These are phyloP conservation scores for Panopea generosa DNA, from an alignment of 2,888 invertebrate species.

Conservation along the genomic window DNA sequence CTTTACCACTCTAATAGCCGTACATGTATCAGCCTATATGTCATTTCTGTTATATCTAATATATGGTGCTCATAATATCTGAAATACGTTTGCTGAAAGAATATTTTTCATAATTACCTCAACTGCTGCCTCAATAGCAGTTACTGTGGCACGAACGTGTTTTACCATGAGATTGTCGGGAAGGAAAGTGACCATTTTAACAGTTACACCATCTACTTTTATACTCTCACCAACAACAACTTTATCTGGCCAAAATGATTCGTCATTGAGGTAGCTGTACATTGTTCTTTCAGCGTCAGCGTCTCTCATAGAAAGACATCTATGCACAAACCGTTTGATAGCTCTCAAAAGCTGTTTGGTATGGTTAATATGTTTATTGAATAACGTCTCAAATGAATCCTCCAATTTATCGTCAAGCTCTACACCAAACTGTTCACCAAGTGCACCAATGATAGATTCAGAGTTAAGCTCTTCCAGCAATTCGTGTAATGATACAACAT, in stretches of 20 bases:
- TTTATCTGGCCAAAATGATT: conserved; percentile 60
- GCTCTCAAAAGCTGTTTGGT: conserved; percentile 41
- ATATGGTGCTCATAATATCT: too few relatives aligned
- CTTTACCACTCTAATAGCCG: too few relatives aligned
- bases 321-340: conserved; percentile 59
- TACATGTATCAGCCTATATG: too few relatives aligned
- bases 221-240: conserved; percentile 23
- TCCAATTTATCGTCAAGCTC: conserved; percentile 35
- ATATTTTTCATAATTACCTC: too few relatives aligned
- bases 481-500: conserved; percentile 58
- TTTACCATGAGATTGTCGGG: conserved; percentile 34
- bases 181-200: conserved; percentile 37
- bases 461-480: conserved; percentile 62
- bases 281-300: conserved; percentile 32
- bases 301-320: conserved; percentile 58
- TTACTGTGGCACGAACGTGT: conserved; percentile 43
- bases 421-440: conserved; percentile 46
- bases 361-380: conserved; percentile 1
- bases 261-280: conserved; percentile 49
- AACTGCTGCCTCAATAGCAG: conserved; percentile 15
- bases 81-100: too few relatives aligned
- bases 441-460: conserved; percentile 53
- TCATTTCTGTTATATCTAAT: too few relatives aligned
- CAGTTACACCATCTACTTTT: conserved; percentile 12
- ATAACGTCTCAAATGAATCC: conserved; percentile 24